Base-by-base conservation (phyloP, 2,888 invertebrate species). In the Embidobia sp. region DNA sequence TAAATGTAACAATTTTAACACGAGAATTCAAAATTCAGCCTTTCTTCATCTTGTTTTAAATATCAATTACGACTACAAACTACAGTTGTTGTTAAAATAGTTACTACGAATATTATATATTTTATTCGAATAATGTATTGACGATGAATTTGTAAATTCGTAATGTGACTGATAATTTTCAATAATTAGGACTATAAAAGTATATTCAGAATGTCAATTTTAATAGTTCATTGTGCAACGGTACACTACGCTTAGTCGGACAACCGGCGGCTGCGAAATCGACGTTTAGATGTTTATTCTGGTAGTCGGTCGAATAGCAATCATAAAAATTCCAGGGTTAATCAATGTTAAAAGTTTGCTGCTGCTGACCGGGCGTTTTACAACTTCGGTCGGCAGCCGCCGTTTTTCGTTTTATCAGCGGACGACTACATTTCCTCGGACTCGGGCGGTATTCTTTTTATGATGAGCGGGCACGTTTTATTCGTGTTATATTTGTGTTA, bases 311-410 rank as follows among this genome's bases (percentile, higher is more conserved):
- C 66, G 67, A 67, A 67, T 67, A 40, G 67, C 61, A 51, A 73
- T 79, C 80, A 82, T 85, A 85, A 84, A 84, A 85, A 85, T 85
- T 85, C 85, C 83, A 82, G 79, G 82, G 84, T 84, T 84, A 84
- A 85, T 84, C 84, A 84, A 83, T 85, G 82, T 83, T 83, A 82
- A 82, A 81, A 82, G 82, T 83, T 79, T 40, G 74, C 61, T 64
- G 79, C 79, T 63, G 55, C 67, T 44, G 77, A 72, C 37, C 78
- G 78, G 75, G 70, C 77, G 75, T 81, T 84, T 85, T 85, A 85
- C 80, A 82, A 79, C 83, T 79, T 79, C 79, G 66, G 74, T 67
- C 78, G 74, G 49, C 57, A 66, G 59, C 37, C n/a, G n/a, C n/a
- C 59, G 10, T 11, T 53, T 70, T 66, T 70, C 74, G 67, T 74